Evolutionary conservation across 2,113 vertebrate species (phyloP).

Genomic region (Capreolus pygargus): DNA sequence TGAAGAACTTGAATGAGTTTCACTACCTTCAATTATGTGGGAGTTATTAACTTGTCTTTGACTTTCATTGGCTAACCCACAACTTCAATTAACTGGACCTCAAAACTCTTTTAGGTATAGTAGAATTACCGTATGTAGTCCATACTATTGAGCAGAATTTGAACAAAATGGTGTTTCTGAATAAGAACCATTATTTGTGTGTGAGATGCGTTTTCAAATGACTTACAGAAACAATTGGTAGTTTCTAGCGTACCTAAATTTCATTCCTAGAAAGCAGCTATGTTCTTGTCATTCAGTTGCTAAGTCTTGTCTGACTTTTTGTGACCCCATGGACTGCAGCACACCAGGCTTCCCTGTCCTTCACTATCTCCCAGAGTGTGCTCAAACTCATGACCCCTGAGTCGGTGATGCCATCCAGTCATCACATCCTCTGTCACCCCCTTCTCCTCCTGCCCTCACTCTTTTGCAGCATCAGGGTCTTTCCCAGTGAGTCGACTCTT

Average conservation of each 20-base stretch:
- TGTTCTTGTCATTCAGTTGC: neutral
- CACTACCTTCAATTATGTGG: neutral
- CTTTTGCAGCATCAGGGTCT: neutral
- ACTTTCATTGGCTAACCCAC: neutral
- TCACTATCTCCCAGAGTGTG: neutral
- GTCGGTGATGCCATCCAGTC: neutral
- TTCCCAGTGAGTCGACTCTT: neutral
- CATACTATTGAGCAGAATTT: neutral
- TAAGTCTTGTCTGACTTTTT: neutral
- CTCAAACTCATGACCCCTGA: neutral
- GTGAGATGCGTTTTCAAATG: neutral
- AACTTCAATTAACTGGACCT: neutral
- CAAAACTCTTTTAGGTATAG: neutral
- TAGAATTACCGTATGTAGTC: neutral
- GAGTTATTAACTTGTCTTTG: neutral
- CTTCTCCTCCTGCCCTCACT: neutral
- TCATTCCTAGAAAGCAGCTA: neutral
- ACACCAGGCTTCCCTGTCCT: neutral
- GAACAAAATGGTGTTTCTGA: conserved; percentile 18
- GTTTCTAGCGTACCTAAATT: neutral
- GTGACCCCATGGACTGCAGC: neutral
- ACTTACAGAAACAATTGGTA: neutral
- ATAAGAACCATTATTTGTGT: neutral
- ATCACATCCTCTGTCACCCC: neutral
- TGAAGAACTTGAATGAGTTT: neutral